These are phyloP conservation scores for Talpa occidentalis DNA, from an alignment of 2,113 vertebrate species.

Conservation along the genomic window DNA sequence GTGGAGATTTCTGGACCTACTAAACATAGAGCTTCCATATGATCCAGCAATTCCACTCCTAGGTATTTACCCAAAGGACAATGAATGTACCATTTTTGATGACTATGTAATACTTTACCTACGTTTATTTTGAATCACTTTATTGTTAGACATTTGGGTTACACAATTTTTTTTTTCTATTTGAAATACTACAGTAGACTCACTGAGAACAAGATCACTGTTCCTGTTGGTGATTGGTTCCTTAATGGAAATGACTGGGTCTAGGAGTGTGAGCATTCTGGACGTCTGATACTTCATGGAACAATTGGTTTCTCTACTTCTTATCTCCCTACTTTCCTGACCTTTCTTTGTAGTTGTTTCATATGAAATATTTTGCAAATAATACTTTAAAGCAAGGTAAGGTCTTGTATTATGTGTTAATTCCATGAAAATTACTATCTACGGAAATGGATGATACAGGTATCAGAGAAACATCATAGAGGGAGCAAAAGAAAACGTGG, in stretches of 20 bases:
- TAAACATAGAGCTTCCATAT: too few species aligned
- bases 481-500: background rate
- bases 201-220: background rate
- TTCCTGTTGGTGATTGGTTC: background rate
- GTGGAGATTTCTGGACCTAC: too few species aligned
- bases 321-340: background rate
- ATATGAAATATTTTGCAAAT: constrained; percentile 59
- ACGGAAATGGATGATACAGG: background rate
- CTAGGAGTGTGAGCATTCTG: background rate
- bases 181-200: background rate
- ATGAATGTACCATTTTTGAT: constrained; percentile 9
- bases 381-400: constrained; percentile 50
- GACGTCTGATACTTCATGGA: background rate
- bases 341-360: constrained; percentile 48
- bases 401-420: constrained; percentile 41
- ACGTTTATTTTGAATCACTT: constrained; percentile 1
- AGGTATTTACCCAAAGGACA: too few species aligned
- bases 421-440: constrained; percentile 56
- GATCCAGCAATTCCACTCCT: too few species aligned
- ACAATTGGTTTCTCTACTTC: background rate
- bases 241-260: background rate
- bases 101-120: background rate
- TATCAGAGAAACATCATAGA: constrained; percentile 41
- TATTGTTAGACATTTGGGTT: background rate
- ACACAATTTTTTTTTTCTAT: background rate